Evolutionary conservation across 2,888 invertebrate genomes (phyloP), one percentile per base, ranked within the genome.

Genomic region (Xestobium rufovillosum): DNA sequence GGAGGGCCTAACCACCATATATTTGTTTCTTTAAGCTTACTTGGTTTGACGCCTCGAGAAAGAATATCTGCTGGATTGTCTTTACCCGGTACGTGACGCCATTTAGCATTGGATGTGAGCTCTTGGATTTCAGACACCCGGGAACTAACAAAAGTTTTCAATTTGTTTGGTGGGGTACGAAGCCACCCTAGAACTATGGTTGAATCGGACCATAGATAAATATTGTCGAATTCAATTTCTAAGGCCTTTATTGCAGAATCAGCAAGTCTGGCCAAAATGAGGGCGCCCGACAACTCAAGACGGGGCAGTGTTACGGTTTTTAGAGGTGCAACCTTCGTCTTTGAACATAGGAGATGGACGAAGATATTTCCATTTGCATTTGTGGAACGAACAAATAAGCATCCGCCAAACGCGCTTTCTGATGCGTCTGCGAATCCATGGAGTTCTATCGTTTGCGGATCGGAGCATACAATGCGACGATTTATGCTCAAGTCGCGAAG

Each of bases 1-100:
- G 12, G n/a, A n/a, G 44, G 47, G 3, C 47, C 47, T 11, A 39
- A 33, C 49, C 49, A 49, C 44, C 49, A 47, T 3, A 44, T 16
- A 6, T 35, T 11, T 8, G 35, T 26, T n/a, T 35, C 14, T 2
- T 31, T 26, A 15, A 47, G 26, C 6, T 35, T 17, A 16, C 26
- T 30, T n/a, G 44, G 42, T 9, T 23, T 25, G 13, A 43, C 27
- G 3, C 43, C 44, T 12, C 45, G 35, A 2, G 43, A 42, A 6
- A 47, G 29, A 2, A 43, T 15, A 35, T 48, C 48, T 14, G 44
- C 43, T 12, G 46, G 46, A 33, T 48, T 49, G 10, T 27, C 28
- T 9, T 41, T 38, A 13, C 41, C 41, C 3, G 44, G 42, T 3
- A 50, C 44, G 27, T 49, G 44, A 11, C 36, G 16, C 45, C 45